Conservation (phyloP, 1,140 invertebrate genomes). For the Trichomalopsis sarcophagae region DNA sequence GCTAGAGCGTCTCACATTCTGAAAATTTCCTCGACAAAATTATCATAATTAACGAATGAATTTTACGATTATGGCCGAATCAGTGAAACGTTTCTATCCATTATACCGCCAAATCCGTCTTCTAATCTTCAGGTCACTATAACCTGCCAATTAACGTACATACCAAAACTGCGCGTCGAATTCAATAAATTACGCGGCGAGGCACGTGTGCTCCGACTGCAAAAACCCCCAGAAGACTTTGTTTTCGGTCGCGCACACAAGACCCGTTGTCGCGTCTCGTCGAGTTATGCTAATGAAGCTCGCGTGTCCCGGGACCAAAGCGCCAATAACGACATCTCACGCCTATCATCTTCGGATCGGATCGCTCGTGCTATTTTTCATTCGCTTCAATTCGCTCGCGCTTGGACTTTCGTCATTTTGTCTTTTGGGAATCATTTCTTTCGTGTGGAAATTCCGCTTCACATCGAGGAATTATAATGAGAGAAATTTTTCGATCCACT, state of each 20-base stretch:
- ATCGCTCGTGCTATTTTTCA: not conserved
- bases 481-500: not conserved
- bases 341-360: not conserved
- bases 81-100: too few relatives aligned
- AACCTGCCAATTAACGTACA: too few relatives aligned
- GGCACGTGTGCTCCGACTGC: too few relatives aligned
- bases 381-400: not conserved
- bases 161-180: too few relatives aligned
- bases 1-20: too few relatives aligned
- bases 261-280: not conserved
- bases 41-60: too few relatives aligned
- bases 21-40: too few relatives aligned
- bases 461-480: not conserved
- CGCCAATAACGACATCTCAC: not conserved
- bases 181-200: too few relatives aligned
- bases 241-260: not conserved
- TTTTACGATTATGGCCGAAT: too few relatives aligned
- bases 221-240: not conserved
- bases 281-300: slow-evolving; percentile 1
- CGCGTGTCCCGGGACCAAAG: not conserved
- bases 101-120: too few relatives aligned
- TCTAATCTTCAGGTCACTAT: too few relatives aligned
- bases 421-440: not conserved
- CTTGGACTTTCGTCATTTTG: not conserved
- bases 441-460: not conserved